Conservation (phyloP, 2,797 vertebrate genomes). For the Coreius guichenoti region DNA sequence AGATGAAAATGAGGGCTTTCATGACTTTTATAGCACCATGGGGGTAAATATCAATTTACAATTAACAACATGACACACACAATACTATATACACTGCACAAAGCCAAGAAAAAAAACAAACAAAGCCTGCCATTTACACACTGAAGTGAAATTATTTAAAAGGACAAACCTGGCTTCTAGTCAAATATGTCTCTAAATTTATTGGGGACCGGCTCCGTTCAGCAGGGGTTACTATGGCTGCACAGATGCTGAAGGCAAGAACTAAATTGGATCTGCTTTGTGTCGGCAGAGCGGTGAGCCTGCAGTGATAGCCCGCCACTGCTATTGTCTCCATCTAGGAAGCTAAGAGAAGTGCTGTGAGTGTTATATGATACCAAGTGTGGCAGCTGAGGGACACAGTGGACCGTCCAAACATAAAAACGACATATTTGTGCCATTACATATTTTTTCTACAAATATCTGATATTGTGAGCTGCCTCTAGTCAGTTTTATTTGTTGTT, state of each 20-base stretch:
- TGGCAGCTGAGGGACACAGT: conserved; percentile 28
- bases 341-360: conserved; percentile 27
- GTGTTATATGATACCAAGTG: conserved; percentile 20
- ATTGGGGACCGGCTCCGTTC: neutral
- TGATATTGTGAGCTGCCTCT: neutral
- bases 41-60: neutral
- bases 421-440: neutral
- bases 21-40: neutral
- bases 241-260: conserved; percentile 29
- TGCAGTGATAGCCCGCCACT: neutral
- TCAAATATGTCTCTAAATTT: conserved; percentile 23
- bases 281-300: conserved; percentile 1
- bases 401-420: neutral
- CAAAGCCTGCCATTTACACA: conserved; percentile 12
- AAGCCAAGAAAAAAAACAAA: conserved; percentile 3
- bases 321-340: conserved; percentile 29
- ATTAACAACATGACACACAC: neutral
- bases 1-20: neutral
- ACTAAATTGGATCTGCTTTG: conserved; percentile 42
- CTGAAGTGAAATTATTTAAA: conserved; percentile 25
- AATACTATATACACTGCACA: neutral
- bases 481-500: conserved; percentile 5
- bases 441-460: neutral
- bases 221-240: conserved; percentile 22
- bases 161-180: conserved; percentile 34